phyloP scores from a whole-genome alignment of 2,888 invertebrate species.

The Synanthedon formicaeformis region DNA sequence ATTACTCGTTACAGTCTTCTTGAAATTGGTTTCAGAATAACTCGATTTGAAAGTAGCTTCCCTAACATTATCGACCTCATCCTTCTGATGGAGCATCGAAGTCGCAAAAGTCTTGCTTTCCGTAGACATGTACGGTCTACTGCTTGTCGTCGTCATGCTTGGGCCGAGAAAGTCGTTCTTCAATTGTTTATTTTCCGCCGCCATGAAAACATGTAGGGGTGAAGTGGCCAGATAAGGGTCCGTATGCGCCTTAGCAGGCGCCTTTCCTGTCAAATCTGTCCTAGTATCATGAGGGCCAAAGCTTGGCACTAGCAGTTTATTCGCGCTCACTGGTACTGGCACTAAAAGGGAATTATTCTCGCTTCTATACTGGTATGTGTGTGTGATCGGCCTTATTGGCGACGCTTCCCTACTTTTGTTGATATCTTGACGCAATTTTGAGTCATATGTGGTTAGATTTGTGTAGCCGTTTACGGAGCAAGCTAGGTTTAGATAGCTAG shows the following conservation, averaged over 20 bases:
- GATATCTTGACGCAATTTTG: slow-evolving; percentile 80
- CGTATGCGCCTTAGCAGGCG: slow-evolving; percentile 66
- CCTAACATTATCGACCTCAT: slow-evolving; percentile 55
- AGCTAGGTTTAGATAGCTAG: slow-evolving; percentile 89
- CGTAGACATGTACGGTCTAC: slow-evolving; percentile 46
- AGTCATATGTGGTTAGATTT: slow-evolving; percentile 87
- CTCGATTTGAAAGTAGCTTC: slow-evolving; percentile 59
- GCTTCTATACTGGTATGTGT: slow-evolving; percentile 55
- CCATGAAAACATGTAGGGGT: slow-evolving; percentile 58
- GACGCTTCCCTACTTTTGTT: slow-evolving; percentile 79
- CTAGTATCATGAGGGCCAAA: slow-evolving; percentile 61
- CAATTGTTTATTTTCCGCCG: slow-evolving; percentile 59
- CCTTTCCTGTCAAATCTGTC: slow-evolving; percentile 57
- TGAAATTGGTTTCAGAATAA: slow-evolving; percentile 61
- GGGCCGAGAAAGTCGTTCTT: slow-evolving; percentile 63
- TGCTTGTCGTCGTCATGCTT: slow-evolving; percentile 57
- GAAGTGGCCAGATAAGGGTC: slow-evolving; percentile 54
- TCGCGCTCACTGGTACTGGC: slow-evolving; percentile 61
- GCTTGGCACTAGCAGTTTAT: slow-evolving; percentile 69
- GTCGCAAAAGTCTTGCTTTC: slow-evolving; percentile 57
- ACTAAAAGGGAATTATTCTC: slow-evolving; percentile 56
- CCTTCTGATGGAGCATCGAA: slow-evolving; percentile 56
- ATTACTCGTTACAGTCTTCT: slow-evolving; percentile 45
- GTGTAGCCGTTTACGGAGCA: slow-evolving; percentile 93
- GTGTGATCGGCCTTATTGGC: slow-evolving; percentile 74